A percentile compares a stretch with the other conserved stretches of the same genome.
Evolutionary conservation across 92 coral and sea anemone genomes (phyloP).

Genomic region (Epizoanthus fatuus): DNA sequence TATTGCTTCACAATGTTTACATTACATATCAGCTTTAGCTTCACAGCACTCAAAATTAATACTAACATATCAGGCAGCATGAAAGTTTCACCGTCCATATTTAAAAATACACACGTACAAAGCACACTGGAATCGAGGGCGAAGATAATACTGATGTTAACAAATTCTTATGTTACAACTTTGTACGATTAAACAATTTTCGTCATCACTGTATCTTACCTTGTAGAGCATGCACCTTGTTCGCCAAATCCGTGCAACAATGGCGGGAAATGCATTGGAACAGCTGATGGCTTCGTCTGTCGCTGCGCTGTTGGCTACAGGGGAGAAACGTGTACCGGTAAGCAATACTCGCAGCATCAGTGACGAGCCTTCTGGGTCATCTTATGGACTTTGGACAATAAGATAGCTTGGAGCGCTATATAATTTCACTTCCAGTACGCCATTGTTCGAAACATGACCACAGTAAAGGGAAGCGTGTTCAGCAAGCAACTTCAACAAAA

Average conservation of each 20-base stretch:
- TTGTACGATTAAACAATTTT: background rate
- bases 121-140: background rate
- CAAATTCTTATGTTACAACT: no score
- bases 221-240: conserved; percentile 89
- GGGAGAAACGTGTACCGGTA: conserved; percentile 95
- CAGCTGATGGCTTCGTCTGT: conserved; percentile 94
- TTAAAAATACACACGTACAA: background rate
- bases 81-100: background rate
- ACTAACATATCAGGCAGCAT: background rate
- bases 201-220: background rate
- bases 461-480: no score
- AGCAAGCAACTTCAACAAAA: no score
- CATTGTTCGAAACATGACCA: no score
- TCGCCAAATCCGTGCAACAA: conserved; percentile 95
- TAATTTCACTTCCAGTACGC: background rate
- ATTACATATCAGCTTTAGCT: no score
- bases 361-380: no score
- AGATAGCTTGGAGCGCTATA: background rate
- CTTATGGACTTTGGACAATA: no score
- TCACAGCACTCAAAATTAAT: no score
- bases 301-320: conserved; percentile 89
- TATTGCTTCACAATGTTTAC: no score
- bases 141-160: no score
- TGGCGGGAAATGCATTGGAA: conserved; percentile 93
- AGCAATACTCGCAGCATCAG: background rate